Conservation (phyloP, 2,888 invertebrate species). For the Drosophila hamatofila region DNA sequence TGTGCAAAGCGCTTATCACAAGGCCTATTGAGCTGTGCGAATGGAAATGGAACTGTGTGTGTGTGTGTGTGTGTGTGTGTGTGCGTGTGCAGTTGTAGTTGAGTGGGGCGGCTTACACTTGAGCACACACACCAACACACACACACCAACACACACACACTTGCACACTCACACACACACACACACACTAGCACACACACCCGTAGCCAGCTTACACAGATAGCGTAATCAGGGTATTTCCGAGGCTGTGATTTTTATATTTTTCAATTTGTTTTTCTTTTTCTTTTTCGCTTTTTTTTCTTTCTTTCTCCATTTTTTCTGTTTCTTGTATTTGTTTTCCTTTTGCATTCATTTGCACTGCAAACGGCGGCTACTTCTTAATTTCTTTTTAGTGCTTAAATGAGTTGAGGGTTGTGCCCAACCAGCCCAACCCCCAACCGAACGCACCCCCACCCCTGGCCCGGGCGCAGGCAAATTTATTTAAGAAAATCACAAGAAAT, state of each 20-base stretch:
- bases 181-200: slow-evolving; percentile 11
- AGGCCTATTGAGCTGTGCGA: slow-evolving; percentile 77
- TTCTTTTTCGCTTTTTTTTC: slow-evolving; percentile 24
- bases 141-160: slow-evolving; percentile 13
- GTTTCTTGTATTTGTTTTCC: slow-evolving; percentile 41
- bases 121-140: slow-evolving; percentile 42
- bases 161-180: slow-evolving; percentile 22
- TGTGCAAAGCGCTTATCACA: slow-evolving; percentile 69
- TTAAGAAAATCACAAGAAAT: slow-evolving; percentile 79
- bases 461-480: slow-evolving; percentile 66
- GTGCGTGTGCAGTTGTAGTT: slow-evolving; percentile 36
- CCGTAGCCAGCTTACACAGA: slow-evolving; percentile 61
- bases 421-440: not conserved
- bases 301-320: not conserved
- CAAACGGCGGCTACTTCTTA: slow-evolving; percentile 70
- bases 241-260: slow-evolving; percentile 83
- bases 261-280: slow-evolving; percentile 73
- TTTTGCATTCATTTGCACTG: slow-evolving; percentile 71
- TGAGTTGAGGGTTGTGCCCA: slow-evolving; percentile 61
- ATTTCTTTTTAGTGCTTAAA: slow-evolving; percentile 79
- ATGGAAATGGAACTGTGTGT: slow-evolving; percentile 56
- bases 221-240: slow-evolving; percentile 83
- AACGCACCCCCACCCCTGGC: not conserved
- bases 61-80: slow-evolving; percentile 7
- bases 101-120: slow-evolving; percentile 50